phyloP scores from a whole-genome alignment of 1,140 invertebrate genomes.

The Triops longicaudatus region DNA sequence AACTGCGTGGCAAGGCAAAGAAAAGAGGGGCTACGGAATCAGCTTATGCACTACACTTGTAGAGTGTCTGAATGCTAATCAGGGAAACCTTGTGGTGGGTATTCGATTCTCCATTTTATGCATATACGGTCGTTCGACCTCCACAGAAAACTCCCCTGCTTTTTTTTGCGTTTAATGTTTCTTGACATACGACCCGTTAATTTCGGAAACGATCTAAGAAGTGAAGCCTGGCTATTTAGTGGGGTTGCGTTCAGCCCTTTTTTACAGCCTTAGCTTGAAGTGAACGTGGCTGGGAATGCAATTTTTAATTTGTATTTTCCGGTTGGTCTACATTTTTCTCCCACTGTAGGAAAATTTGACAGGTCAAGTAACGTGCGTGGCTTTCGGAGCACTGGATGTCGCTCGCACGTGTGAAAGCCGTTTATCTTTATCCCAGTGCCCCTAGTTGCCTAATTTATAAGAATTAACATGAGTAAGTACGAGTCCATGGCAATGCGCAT shows the following conservation, averaged over 20 bases:
- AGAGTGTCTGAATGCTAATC: conserved; percentile 12
- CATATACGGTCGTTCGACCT: neutral
- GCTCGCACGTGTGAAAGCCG: conserved; percentile 4
- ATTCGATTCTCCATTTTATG: conserved; percentile 3
- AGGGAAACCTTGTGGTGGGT: neutral
- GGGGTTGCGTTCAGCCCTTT: neutral
- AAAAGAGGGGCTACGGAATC: neutral
- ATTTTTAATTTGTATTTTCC: conserved; percentile 11
- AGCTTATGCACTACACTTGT: conserved; percentile 11
- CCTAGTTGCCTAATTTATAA: neutral
- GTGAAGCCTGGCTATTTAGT: neutral
- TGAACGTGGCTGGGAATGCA: conserved; percentile 11
- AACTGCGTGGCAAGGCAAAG: neutral
- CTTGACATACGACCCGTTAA: conserved; percentile 14
- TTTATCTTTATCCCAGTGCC: neutral
- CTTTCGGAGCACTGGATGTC: neutral
- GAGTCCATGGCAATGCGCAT: neutral
- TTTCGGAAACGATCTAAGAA: neutral
- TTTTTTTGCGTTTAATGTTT: neutral
- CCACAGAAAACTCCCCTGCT: neutral
- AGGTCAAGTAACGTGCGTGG: neutral
- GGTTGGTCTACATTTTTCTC: neutral
- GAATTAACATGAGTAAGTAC: neutral
- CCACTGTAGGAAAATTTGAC: neutral
- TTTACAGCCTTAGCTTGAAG: neutral